Evolutionary conservation across 2,113 vertebrate genomes (phyloP).

Genomic region (Gobiocypris rarus): DNA sequence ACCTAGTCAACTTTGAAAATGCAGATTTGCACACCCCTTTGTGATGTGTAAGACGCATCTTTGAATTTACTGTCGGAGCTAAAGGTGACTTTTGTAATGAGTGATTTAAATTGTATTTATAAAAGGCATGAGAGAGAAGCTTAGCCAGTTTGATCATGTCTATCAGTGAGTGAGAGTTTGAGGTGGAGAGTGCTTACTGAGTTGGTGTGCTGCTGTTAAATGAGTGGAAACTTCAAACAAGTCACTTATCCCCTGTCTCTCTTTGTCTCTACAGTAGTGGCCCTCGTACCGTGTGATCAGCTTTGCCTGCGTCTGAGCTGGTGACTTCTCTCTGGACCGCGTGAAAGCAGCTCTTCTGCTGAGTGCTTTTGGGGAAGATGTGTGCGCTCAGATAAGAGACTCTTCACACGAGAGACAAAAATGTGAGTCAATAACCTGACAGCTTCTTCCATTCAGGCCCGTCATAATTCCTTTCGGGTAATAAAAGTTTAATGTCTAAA

Average conservation of each 20-base stretch:
- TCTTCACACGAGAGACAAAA: conserved; percentile 45
- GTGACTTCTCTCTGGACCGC: conserved; percentile 25
- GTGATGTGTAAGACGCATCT: too few species aligned
- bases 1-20: too few species aligned
- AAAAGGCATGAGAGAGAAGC: background rate
- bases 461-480: background rate
- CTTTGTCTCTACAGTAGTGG: conserved; percentile 9
- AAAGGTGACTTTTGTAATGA: too few species aligned
- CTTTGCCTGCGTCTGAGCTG: background rate
- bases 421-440: conserved; percentile 51
- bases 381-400: conserved; percentile 47
- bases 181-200: background rate
- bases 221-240: background rate
- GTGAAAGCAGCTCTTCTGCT: conserved; percentile 42
- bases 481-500: background rate
- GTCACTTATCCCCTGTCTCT: background rate
- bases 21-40: too few species aligned
- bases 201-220: background rate
- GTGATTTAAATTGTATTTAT: background rate
- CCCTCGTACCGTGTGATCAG: conserved; percentile 7
- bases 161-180: background rate
- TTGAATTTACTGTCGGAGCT: too few species aligned
- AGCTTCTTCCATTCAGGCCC: background rate
- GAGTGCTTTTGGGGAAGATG: conserved; percentile 51
- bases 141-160: background rate